A percentile compares a stretch with the other conserved stretches of the same genome.
These are phyloP conservation scores for Gymnogyps californianus DNA, from an alignment of 2,113 vertebrate species.

Conservation along the genomic window DNA sequence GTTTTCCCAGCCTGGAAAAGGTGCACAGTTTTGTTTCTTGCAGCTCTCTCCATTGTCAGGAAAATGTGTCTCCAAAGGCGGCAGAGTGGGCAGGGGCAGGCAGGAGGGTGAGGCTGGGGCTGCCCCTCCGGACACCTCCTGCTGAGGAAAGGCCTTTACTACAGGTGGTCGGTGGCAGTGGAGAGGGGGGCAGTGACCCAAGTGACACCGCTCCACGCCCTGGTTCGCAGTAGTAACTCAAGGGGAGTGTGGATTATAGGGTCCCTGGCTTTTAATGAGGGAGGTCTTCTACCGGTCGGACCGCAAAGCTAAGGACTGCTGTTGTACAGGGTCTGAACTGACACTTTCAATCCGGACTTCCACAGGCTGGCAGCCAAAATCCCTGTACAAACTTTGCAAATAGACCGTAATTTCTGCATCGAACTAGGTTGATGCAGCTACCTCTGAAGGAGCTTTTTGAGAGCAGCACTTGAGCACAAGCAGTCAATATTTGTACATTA, in stretches of 20 bases:
- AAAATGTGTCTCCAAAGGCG: not conserved
- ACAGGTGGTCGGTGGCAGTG: not conserved
- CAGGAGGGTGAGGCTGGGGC: not conserved
- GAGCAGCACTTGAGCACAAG: not conserved
- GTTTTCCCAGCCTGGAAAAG: not conserved
- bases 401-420: not conserved
- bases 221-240: not conserved
- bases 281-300: not conserved
- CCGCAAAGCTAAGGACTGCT: not conserved
- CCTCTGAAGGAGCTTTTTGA: not conserved
- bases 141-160: not conserved
- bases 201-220: not conserved
- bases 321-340: not conserved
- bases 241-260: rapidly evolving
- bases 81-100: not conserved
- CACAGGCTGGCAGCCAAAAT: not conserved
- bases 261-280: not conserved
- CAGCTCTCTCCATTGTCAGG: not conserved
- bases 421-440: not conserved
- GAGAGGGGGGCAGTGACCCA: not conserved
- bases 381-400: not conserved
- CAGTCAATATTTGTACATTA: constrained; percentile 22
- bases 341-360: not conserved
- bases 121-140: not conserved
- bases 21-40: not conserved